phyloP scores from a whole-genome alignment of 1,140 invertebrate genomes.

The Drosophila athabasca region DNA sequence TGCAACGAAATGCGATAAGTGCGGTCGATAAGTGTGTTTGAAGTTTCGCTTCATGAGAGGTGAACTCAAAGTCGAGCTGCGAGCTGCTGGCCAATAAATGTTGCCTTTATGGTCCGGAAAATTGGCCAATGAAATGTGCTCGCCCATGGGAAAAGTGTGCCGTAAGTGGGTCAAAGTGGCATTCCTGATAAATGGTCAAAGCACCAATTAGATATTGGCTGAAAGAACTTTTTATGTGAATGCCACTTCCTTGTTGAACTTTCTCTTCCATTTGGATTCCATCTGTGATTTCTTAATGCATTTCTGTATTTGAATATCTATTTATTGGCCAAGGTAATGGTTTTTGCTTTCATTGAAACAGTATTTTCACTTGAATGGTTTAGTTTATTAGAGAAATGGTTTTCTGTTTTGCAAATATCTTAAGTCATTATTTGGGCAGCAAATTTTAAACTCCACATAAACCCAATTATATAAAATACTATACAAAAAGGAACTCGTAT shows the following conservation, averaged over 20 bases:
- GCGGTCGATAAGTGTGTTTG: conserved; percentile 58
- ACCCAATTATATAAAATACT: not conserved
- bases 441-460: not conserved
- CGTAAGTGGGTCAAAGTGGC: conserved; percentile 40
- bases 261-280: conserved; percentile 10
- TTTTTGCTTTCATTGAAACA: not conserved
- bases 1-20: conserved; percentile 55
- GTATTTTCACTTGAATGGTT: not conserved
- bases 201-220: conserved; percentile 1
- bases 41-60: conserved; percentile 42
- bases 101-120: conserved; percentile 32
- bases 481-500: too few species aligned
- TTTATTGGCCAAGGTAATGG: not conserved
- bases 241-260: conserved; percentile 23
- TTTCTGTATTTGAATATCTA: conserved; percentile 6
- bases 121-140: conserved; percentile 28
- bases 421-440: not conserved
- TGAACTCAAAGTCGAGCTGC: conserved; percentile 38
- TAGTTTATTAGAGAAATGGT: not conserved
- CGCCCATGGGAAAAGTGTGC: conserved; percentile 19
- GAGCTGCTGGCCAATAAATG: not conserved
- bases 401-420: not conserved
- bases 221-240: conserved; percentile 24
- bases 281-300: conserved; percentile 4
- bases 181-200: conserved; percentile 39